These are phyloP conservation scores for Chionoecetes opilio DNA, from an alignment of 1,140 invertebrate species.

Conservation along the genomic window DNA sequence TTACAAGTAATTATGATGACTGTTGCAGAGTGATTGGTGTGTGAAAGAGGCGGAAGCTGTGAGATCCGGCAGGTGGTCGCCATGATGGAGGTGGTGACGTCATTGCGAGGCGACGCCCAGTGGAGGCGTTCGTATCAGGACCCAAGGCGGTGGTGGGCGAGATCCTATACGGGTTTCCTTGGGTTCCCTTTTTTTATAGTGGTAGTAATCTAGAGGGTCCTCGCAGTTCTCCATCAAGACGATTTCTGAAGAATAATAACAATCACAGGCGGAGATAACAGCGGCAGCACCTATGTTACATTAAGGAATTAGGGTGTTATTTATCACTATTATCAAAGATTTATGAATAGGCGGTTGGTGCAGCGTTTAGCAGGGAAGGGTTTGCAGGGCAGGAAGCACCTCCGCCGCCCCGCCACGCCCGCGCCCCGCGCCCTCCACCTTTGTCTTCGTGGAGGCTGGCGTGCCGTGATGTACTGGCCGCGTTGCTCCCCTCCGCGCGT, in stretches of 20 bases:
- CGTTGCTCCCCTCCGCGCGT: neutral
- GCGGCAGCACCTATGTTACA: neutral
- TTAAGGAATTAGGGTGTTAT: neutral
- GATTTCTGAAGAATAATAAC: neutral
- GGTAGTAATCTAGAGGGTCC: neutral
- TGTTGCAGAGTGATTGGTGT: constrained; percentile 62
- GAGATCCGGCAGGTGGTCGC: constrained; percentile 66
- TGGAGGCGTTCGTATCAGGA: neutral
- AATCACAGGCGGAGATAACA: neutral
- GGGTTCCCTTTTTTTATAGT: neutral
- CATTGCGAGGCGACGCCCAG: constrained; percentile 20
- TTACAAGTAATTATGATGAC: constrained; percentile 71
- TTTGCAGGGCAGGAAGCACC: neutral
- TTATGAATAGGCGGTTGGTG: constrained; percentile 27
- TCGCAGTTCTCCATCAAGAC: neutral
- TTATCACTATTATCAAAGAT: neutral
- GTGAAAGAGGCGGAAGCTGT: constrained; percentile 64
- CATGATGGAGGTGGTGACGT: constrained; percentile 58
- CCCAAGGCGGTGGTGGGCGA: neutral
- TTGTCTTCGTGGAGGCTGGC: constrained; percentile 3
- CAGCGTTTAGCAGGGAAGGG: neutral
- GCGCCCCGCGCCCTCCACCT: neutral
- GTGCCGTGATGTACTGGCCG: constrained; percentile 43
- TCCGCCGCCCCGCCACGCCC: neutral
- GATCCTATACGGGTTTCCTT: neutral